Conservation (phyloP, 2,888 invertebrate species). For the Aleiodes testaceus region DNA sequence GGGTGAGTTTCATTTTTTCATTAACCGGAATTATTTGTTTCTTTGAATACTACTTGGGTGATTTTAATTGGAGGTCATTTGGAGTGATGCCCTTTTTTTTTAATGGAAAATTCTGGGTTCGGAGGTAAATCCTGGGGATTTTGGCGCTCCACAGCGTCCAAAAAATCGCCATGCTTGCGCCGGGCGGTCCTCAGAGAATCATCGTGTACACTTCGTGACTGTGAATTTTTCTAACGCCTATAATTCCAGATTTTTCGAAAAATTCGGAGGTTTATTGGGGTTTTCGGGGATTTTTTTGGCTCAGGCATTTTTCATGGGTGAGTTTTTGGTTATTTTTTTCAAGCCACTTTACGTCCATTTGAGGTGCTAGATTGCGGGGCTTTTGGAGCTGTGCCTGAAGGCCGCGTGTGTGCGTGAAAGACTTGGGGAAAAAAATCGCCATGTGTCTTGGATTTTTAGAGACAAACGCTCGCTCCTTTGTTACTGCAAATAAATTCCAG, state of each 20-base stretch:
- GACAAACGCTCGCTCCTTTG: neutral
- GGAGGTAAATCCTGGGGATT: slow-evolving; percentile 16
- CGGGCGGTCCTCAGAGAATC: slow-evolving; percentile 26
- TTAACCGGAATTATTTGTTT: neutral
- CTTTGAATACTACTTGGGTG: neutral
- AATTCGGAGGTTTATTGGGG: neutral
- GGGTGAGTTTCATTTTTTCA: neutral
- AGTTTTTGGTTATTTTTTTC: neutral
- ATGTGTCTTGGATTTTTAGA: slow-evolving; percentile 15
- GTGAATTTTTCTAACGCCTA: neutral
- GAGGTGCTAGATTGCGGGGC: neutral
- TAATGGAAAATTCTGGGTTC: neutral
- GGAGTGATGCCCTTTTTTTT: neutral
- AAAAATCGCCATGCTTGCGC: slow-evolving; percentile 49
- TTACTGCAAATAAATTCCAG: neutral
- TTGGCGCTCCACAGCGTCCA: slow-evolving; percentile 39
- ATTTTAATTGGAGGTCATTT: neutral
- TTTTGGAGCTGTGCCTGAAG: slow-evolving; percentile 5
- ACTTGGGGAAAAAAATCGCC: slow-evolving; percentile 9
- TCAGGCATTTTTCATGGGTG: neutral
- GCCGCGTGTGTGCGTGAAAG: slow-evolving; percentile 9
- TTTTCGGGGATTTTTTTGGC: neutral
- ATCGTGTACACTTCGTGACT: neutral
- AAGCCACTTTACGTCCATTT: neutral
- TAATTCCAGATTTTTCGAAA: neutral